Percentiles rank a stretch among this genome's conserved stretches.
Conservation (phyloP, 2,113 vertebrate species). For the Brachypodius melanocephalos region DNA sequence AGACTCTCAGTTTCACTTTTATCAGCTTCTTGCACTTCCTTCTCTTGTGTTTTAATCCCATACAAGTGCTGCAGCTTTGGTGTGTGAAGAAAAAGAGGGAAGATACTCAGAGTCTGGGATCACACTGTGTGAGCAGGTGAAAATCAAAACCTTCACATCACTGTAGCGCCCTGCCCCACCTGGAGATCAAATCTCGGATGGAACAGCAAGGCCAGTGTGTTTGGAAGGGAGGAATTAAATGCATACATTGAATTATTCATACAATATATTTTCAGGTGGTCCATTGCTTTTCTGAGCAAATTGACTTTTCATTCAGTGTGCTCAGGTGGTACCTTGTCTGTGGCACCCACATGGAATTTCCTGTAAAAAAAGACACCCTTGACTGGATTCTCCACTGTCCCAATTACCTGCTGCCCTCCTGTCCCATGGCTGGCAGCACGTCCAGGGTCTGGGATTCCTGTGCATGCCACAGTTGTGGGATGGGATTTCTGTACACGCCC, state of each 20-base stretch:
- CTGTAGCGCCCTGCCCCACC: not conserved
- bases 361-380: not conserved
- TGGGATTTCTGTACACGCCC: not conserved
- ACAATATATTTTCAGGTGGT: not conserved
- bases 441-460: not conserved
- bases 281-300: not conserved
- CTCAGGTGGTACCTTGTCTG: not conserved
- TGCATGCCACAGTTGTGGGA: not conserved
- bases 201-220: not conserved
- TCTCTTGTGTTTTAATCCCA: not conserved
- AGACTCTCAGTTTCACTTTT: not conserved
- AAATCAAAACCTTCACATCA: not conserved
- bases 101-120: not conserved
- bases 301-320: not conserved
- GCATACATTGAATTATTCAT: not conserved
- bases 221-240: not conserved
- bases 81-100: not conserved
- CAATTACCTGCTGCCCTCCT: not conserved
- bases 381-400: not conserved
- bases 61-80: not conserved
- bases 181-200: not conserved
- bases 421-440: accelerated
- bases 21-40: not conserved
- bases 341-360: not conserved
- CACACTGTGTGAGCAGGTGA: not conserved